Conservation (phyloP, 2,888 invertebrate genomes). For the Brachynemurus nebulosus region DNA sequence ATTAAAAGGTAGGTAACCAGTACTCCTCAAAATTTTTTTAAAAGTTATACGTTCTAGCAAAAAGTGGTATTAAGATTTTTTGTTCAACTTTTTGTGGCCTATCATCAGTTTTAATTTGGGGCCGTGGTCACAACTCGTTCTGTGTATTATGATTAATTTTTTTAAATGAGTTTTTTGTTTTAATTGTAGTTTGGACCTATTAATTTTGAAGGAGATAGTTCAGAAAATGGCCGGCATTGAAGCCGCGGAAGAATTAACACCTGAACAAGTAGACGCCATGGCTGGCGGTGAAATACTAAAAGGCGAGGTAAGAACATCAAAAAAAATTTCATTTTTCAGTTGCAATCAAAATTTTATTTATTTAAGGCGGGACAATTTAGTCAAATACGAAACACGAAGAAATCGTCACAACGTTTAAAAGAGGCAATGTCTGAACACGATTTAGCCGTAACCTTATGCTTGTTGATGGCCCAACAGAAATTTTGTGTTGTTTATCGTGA, state of each 20-base stretch:
- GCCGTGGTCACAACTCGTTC: too few species aligned
- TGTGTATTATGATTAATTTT: too few species aligned
- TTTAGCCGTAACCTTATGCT: conserved; percentile 82
- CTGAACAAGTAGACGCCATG: conserved; percentile 93
- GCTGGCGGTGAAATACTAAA: conserved; percentile 90
- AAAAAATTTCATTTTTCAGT: neutral
- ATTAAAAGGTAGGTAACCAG: too few species aligned
- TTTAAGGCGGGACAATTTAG: conserved; percentile 89
- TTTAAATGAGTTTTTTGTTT: conserved; percentile 20
- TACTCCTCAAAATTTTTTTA: too few species aligned
- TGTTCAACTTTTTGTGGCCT: too few species aligned
- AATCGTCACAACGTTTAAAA: conserved; percentile 86
- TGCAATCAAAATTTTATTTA: neutral
- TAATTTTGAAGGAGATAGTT: conserved; percentile 92
- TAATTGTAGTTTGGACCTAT: conserved; percentile 70
- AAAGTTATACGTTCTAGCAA: too few species aligned
- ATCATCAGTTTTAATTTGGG: too few species aligned
- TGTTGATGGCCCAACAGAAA: conserved; percentile 93
- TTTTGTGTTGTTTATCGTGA: conserved; percentile 86
- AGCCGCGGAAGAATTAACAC: conserved; percentile 89
- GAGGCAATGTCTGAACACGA: conserved; percentile 91
- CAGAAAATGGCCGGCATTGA: conserved; percentile 99
- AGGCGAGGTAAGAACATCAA: conserved; percentile 56
- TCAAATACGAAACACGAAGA: conserved; percentile 91
- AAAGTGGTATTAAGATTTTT: too few species aligned